Evolutionary conservation across 2,888 invertebrate species (phyloP), one percentile per base, ranked within the genome.

Genomic region (Drosophila imparisetae): DNA sequence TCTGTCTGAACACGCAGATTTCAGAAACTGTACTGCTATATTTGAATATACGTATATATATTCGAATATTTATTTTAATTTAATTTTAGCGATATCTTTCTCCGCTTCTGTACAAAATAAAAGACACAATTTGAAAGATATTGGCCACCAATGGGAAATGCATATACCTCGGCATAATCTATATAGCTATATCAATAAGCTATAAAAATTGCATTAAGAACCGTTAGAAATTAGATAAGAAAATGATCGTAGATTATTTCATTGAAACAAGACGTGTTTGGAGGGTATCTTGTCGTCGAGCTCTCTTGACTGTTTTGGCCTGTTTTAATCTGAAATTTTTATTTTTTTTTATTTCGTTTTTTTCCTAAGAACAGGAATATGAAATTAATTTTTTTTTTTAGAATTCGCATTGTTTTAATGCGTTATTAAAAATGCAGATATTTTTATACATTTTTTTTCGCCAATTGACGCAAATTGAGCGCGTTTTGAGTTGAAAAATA

Each of bases 381-480:
- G 49, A 78, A 62, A 57, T 63, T 13, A 63, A 62, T 80, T 81
- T 52, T 70, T 62, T 45, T 50, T 21, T 32, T 72, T 72, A 71
- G 72, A 83, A 86, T 83, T 84, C 69, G 89, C 83, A 84, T 83
- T 66, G 71, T 54, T 65, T 72, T 63, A 58, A 52, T 58, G 59
- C 48, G 59, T 42, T 65, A 86, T 86, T 78, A 86, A 71, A 83
- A 83, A 78, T 68, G 84, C 67, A 55, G 66, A 66, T 63, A 64
- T 62, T 62, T 66, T 15, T 53, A 29, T 48, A 48, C 15, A 11
- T 36, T 59, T 55, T 4, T 49, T 65, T 40, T 49, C 18, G 60
- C 70, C 69, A 86, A 84, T 86, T 89, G 81, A 86, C 86, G 86
- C 86, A 84, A 86, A 77, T 73, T 57, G 70, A 61, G 32, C 57